These are phyloP conservation scores for Neopelma chrysocephalum DNA, from an alignment of 2,797 vertebrate species.

Conservation along the genomic window DNA sequence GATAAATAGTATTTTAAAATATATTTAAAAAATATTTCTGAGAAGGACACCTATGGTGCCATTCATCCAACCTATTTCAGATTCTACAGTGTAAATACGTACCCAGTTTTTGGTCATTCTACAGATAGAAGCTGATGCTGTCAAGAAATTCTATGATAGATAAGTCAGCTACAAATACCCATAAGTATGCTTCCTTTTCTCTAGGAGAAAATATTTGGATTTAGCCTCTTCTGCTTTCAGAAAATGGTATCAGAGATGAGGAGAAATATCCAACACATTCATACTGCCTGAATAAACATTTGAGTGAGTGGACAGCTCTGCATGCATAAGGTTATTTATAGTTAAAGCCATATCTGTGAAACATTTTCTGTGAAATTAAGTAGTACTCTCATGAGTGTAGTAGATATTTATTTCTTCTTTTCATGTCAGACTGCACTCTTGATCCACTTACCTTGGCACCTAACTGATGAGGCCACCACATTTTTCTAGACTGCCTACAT, in stretches of 20 bases:
- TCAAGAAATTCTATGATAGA: background rate
- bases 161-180: background rate
- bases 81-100: background rate
- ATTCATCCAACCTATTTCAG: background rate
- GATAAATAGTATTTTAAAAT: background rate
- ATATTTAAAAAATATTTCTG: background rate
- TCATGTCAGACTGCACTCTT: background rate
- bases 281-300: background rate
- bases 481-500: background rate
- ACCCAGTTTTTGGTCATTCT: background rate
- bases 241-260: background rate
- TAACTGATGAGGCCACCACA: background rate
- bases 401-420: background rate
- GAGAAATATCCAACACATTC: background rate
- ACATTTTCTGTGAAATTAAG: background rate
- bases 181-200: background rate
- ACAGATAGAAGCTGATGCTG: background rate
- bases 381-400: background rate
- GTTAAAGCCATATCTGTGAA: background rate
- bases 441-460: background rate
- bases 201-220: background rate
- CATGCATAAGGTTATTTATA: background rate
- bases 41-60: background rate
- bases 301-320: background rate
- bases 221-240: background rate